phyloP scores from a whole-genome alignment of 2,113 vertebrate species.

The Catharus bicknelli region DNA sequence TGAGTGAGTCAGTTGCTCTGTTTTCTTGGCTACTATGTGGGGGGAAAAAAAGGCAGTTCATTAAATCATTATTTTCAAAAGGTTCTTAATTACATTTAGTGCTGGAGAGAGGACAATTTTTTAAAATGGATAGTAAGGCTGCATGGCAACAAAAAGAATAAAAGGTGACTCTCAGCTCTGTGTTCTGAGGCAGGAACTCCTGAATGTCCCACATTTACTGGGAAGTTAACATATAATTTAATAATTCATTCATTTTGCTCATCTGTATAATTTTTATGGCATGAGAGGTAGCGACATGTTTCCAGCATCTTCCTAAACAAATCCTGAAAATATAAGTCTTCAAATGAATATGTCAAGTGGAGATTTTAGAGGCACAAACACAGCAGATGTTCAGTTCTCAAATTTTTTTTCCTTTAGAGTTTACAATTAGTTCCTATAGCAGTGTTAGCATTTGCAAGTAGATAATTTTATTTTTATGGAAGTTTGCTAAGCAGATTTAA shows the following conservation, averaged over 20 bases:
- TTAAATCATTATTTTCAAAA: conserved; percentile 27
- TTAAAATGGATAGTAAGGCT: not conserved
- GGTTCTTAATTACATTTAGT: not conserved
- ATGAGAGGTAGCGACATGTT: not conserved
- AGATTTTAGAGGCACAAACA: not conserved
- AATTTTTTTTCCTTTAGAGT: not conserved
- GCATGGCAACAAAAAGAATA: not conserved
- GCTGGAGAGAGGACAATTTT: not conserved
- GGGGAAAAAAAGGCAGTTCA: not conserved
- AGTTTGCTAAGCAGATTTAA: not conserved
- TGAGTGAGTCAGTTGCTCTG: not conserved
- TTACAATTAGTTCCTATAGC: not conserved
- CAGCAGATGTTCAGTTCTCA: not conserved
- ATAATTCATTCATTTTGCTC: conserved; percentile 1
- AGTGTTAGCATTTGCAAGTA: not conserved
- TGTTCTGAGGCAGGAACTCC: not conserved
- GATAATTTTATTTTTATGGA: not conserved
- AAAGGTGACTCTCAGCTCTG: not conserved
- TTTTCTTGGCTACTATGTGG: not conserved
- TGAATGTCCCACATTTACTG: not conserved
- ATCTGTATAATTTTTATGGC: not conserved
- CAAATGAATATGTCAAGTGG: not conserved
- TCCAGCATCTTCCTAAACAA: not conserved
- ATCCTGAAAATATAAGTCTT: not conserved
- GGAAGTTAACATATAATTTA: not conserved